phyloP scores from a whole-genome alignment of 2,888 invertebrate species.

The Andrena dorsata region DNA sequence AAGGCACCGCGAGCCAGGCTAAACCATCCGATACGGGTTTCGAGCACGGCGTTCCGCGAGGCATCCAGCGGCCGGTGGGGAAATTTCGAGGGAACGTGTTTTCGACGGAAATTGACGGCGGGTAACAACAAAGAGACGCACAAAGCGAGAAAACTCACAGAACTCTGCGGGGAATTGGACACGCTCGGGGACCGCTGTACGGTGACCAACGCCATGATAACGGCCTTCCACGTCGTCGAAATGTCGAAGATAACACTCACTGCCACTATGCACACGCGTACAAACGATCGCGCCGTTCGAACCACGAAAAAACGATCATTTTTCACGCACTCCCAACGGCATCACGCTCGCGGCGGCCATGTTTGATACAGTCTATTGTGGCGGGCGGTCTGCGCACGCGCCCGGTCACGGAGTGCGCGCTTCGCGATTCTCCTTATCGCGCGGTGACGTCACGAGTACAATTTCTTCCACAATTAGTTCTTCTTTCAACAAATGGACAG shows the following conservation, averaged over 20 bases:
- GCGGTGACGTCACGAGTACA: conserved; percentile 39
- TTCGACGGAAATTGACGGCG: conserved; percentile 33
- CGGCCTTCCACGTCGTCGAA: conserved; percentile 74
- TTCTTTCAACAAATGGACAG: not conserved
- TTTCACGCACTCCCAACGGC: conserved; percentile 82
- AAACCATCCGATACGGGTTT: not conserved
- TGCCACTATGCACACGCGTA: conserved; percentile 76
- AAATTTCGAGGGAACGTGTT: not conserved
- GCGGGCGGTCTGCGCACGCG: conserved; percentile 48
- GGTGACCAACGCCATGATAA: conserved; percentile 89
- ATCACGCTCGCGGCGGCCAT: conserved; percentile 84
- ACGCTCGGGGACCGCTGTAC: conserved; percentile 91
- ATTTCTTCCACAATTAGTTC: conserved; percentile 27
- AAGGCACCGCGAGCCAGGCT: conserved; percentile 46
- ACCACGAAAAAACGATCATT: conserved; percentile 80
- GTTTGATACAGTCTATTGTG: conserved; percentile 83
- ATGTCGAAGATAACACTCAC: conserved; percentile 80
- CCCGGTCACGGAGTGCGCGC: conserved; percentile 24
- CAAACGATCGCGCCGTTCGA: conserved; percentile 78
- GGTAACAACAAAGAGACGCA: conserved; percentile 35
- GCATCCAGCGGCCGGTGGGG: too few relatives aligned
- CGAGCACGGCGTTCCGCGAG: not conserved
- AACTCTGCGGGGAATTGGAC: conserved; percentile 88
- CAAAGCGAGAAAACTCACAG: conserved; percentile 85
- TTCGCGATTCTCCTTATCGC: conserved; percentile 51